Base-by-base conservation (phyloP, 2,113 vertebrate species). In the Tyto alba region DNA sequence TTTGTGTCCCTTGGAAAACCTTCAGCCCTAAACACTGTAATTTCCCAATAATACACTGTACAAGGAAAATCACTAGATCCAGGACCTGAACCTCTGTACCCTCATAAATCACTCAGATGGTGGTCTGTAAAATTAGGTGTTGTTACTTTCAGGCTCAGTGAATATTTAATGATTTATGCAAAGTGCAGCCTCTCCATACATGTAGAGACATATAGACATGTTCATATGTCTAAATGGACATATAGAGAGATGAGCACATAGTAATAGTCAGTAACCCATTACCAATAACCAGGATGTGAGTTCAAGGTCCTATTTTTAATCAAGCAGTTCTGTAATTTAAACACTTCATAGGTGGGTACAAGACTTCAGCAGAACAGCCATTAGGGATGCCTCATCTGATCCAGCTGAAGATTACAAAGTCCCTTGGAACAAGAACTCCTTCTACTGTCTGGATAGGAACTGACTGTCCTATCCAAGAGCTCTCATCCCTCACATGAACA, bases 331-430 rank as follows among this genome's bases (percentile, higher is more conserved):
- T 84, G 23, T 66, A 22, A 72, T 86, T 73, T 75, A 73, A 84
- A 69, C 5, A 48, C 9, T 69, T 66, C 1, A 1, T 32, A 87
- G 47, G 6, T 34, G 45, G 12, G 11, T 64, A 56, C 0, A 10
- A 48, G 23, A 38, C 20, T 73, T 60, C 55, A 83, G 18, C 27
- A 57, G 23, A 62, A 60, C n/a, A 76, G 23, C 7, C 18, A 5
- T 69, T 56, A n/a, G 11, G 34, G 29, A 60, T 60, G 7, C 68
- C 22, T 80, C 21, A 48, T 9, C 10, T 6, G 8, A 83, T 34
- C 11, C n/a, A 47, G 7, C 2, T 36, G 45, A 86, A 86, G 40
- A 43, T 36, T 43, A 64, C 11, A 60, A 53, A 56, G 8, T 2
- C 16, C 7, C 8, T 62, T 73, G 20, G 15, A 89, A 56, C 1